phyloP scores from a whole-genome alignment of 2,888 invertebrate species.

The Clostera curtula region DNA sequence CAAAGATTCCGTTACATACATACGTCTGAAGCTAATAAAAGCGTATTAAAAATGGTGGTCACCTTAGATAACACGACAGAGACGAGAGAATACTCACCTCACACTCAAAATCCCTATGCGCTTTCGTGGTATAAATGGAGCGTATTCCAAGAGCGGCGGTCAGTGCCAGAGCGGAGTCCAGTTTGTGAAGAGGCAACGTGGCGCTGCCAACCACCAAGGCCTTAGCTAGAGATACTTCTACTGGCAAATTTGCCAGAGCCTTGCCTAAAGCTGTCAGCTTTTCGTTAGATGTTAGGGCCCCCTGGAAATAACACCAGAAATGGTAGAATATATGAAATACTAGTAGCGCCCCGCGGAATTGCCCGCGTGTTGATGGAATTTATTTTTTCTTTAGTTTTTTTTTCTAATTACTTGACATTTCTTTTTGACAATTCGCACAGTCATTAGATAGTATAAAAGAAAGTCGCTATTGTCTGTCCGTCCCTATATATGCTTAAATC shows the following conservation, averaged over 20 bases:
- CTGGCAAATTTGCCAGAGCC: conserved; percentile 91
- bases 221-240: conserved; percentile 96
- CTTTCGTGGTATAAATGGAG: conserved; percentile 92
- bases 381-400: too few species aligned
- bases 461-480: too few species aligned
- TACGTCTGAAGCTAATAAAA: too few species aligned
- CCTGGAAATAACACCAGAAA: too few species aligned
- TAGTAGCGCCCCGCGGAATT: background rate
- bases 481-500: too few species aligned
- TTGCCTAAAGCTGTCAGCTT: conserved; percentile 90
- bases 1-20: too few species aligned
- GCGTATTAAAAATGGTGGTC: too few species aligned
- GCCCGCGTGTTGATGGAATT: too few species aligned
- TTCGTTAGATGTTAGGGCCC: conserved; percentile 86
- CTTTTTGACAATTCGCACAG: too few species aligned
- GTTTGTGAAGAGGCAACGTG: conserved; percentile 85
- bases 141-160: conserved; percentile 96
- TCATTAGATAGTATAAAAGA: too few species aligned
- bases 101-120: conserved; percentile 89
- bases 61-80: too few species aligned
- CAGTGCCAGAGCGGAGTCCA: conserved; percentile 85
- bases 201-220: conserved; percentile 94
- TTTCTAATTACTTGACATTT: too few species aligned
- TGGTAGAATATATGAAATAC: conserved; percentile 4
- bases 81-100: conserved; percentile 71